These are phyloP conservation scores for Callocephalon fimbriatum DNA, from an alignment of 2,113 vertebrate species.

Conservation along the genomic window DNA sequence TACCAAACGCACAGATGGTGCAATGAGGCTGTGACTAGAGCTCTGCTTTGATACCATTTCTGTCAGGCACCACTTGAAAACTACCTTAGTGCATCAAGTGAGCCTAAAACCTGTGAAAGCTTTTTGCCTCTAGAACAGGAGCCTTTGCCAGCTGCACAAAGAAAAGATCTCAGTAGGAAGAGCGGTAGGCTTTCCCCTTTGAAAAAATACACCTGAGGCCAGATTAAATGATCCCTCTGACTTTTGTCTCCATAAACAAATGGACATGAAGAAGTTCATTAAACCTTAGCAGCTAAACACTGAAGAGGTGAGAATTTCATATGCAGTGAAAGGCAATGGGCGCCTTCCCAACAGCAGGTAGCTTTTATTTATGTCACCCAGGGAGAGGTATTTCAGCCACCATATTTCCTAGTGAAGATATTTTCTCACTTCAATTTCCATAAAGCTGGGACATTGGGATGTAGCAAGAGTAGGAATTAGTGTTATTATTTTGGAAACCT, in stretches of 20 bases:
- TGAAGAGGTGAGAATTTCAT: neutral
- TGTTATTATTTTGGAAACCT: neutral
- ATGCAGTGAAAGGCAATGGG: neutral
- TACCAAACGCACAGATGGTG: constrained; percentile 62
- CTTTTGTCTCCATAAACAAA: neutral
- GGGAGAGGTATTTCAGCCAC: neutral
- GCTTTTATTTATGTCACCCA: neutral
- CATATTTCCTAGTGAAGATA: neutral
- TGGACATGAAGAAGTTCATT: neutral
- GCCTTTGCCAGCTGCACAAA: neutral
- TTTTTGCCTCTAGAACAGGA: constrained; percentile 1
- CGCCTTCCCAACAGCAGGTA: neutral
- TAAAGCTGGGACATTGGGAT: neutral
- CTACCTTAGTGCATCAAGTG: neutral
- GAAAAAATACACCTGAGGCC: neutral
- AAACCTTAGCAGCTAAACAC: neutral
- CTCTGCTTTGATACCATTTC: constrained; percentile 48
- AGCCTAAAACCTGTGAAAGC: neutral
- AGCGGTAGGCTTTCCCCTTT: neutral
- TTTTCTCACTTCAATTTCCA: neutral
- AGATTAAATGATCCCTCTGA: neutral
- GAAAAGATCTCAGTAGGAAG: neutral
- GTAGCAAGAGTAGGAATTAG: neutral
- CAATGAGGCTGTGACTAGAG: constrained; percentile 61
- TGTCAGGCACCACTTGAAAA: constrained; percentile 41